Percentiles rank a stretch among this genome's conserved stretches.
phyloP scores from a whole-genome alignment of 2,797 vertebrate genomes.

The Brachymystax lenok region DNA sequence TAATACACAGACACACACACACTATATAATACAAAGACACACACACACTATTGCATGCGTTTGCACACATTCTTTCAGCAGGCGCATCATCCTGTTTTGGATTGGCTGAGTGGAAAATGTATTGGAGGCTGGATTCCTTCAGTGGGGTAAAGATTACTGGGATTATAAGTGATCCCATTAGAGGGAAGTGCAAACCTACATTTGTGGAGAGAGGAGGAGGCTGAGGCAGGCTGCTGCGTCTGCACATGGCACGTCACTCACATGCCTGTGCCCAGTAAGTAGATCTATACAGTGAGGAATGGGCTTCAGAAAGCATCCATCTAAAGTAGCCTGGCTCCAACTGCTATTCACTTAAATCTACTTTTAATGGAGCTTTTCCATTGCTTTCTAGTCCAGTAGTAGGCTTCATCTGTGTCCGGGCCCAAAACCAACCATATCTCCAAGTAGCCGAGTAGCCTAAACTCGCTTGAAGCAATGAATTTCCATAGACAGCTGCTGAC shows the following conservation, averaged over 20 bases:
- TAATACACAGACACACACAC: too few relatives aligned
- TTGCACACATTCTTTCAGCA: neutral
- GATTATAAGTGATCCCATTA: conserved; percentile 63
- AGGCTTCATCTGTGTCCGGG: neutral
- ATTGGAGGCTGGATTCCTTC: neutral
- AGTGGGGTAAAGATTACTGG: conserved; percentile 43
- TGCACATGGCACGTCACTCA: neutral
- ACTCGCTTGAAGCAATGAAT: neutral
- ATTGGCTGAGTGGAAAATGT: neutral
- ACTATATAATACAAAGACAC: neutral
- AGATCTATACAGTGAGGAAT: neutral
- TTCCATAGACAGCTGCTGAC: conserved; percentile 11
- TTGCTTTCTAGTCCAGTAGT: neutral
- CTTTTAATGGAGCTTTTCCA: neutral
- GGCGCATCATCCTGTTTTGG: conserved; percentile 7
- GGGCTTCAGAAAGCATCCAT: neutral
- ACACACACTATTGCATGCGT: neutral
- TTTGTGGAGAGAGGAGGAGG: neutral
- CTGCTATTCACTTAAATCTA: neutral
- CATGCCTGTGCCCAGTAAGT: neutral
- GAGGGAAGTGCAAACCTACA: conserved; percentile 39
- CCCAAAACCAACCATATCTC: neutral
- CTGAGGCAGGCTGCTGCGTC: neutral
- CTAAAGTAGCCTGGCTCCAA: neutral
- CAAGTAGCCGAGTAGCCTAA: neutral